Evolutionary conservation across 1,140 invertebrate species (phyloP), one percentile per base, ranked within the genome.

Genomic region (Sinonovacula constricta): DNA sequence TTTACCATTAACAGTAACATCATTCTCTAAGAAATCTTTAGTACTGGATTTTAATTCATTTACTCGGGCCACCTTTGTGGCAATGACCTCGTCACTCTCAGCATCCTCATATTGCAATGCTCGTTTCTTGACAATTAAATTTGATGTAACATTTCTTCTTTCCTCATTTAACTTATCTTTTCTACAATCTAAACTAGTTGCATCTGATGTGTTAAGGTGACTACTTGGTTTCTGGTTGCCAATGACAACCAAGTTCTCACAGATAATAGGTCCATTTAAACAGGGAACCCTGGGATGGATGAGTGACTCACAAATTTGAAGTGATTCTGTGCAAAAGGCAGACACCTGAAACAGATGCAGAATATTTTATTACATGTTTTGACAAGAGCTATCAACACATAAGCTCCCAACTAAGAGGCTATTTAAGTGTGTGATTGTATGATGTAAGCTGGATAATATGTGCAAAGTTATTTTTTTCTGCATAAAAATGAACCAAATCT

Each of bases 231-330:
- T 45, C 39, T 14, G 22, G 7, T 26, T 28, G 0, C 62, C 72
- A 30, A 76, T 59, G 57, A 69, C 14, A 26, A 78, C 36, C 18
- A 69, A 33, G 4, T 31, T 69, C 14, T 69, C 65, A 69, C 75
- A 78, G 10, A 78, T 26, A 53, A 78, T 45, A 26, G 75, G 75
- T 18, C 75, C 75, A 69, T 78, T 78, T 24, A 78, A 30, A 68
- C 75, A 78, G 5, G 75, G 75, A 1, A 60, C 66, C 26, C 75
- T 60, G 5, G 75, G 65, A 39, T 78, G 75, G 22, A 78, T 63
- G n/a, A 78, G 22, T 3, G 33, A 39, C 33, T 78, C 75, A 78
- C 75, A 78, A 7, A 69, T 14, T 24, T 39, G 60, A n/a, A 51
- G n/a, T 10, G 75, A 65, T 63, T 78, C 65, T 36, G 69, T 59